Base-by-base conservation (phyloP, 2,113 vertebrate genomes). In the Oncorhynchus mykiss region DNA sequence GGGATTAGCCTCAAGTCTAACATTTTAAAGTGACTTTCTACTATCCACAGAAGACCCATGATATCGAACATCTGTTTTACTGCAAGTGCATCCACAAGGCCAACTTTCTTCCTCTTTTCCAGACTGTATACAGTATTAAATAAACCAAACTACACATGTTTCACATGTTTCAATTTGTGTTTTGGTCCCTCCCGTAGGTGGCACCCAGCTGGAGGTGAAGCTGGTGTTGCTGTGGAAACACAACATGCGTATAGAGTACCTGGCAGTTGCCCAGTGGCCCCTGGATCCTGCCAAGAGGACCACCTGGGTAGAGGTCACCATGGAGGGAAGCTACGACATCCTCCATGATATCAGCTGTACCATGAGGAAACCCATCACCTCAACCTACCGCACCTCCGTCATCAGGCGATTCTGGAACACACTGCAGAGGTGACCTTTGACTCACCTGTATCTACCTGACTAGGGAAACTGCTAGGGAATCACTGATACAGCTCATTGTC, bases 361-460 rank as follows among this genome's bases (percentile, higher is more conserved):
- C 3, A 94, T 98, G 82, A 95, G 96, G 86, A 98, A 99, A 57
- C 97, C 98, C 29, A 99, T 99, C 88, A 97, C 97, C 79, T 98
- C 97, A 12, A 92, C 97, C 0, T 99, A 97, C 88, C 96, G 98
- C 34, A 99, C 97, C 0, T 95, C 97, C 0, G 98, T 99, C 78
- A 99, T 99, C 88, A 95, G 98, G 0, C 96, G 97, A 79, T 99
- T 99, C 92, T 99, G 98, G 98, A 99, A 98, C 89, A 99, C 97
- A 0, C 91, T 99, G 72, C 98, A 99, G 89, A 98, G 98, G 98
- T 98, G 74, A 45, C 39, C 39, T 45, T 45, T 45, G 39, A 45
- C 39, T 45, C 39, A 45, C 9, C 39, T 45, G 39, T 45, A 45
- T 45, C 9, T 11, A 45, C 9, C 39, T 11, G 2, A 0, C 39